These are phyloP conservation scores for Philaenus spumarius DNA, from an alignment of 1,140 invertebrate genomes.

Conservation along the genomic window DNA sequence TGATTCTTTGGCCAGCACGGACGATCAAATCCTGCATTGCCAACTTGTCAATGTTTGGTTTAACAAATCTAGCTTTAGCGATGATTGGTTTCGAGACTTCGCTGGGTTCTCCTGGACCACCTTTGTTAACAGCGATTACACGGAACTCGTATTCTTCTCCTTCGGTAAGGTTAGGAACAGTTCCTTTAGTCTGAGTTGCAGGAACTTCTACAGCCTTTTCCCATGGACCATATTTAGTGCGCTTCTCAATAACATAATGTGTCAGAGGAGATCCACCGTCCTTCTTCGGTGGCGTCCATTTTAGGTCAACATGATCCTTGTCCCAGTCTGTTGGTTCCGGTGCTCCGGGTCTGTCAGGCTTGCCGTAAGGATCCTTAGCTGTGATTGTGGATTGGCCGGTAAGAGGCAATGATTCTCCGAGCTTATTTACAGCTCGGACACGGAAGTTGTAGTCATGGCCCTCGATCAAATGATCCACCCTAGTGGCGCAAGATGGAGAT, in stretches of 20 bases:
- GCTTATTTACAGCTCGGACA: conserved; percentile 88
- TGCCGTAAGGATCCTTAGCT: conserved; percentile 94
- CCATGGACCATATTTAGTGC: conserved; percentile 81
- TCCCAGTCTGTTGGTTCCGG: conserved; percentile 93
- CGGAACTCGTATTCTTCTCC: conserved; percentile 97
- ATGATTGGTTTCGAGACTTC: conserved; percentile 80
- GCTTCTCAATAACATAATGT: conserved; percentile 92
- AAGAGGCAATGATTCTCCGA: conserved; percentile 86
- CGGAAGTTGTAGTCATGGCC: conserved; percentile 94
- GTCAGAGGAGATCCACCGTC: conserved; percentile 89
- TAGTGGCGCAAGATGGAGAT: too few species aligned
- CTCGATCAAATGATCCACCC: conserved; percentile 81
- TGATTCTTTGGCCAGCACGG: conserved; percentile 82
- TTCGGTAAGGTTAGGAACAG: conserved; percentile 78
- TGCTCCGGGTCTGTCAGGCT: conserved; percentile 89
- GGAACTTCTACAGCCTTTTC: conserved; percentile 75
- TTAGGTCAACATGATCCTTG: conserved; percentile 84
- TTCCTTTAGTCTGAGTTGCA: conserved; percentile 66
- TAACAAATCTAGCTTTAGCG: conserved; percentile 73
- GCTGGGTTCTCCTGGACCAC: conserved; percentile 88
- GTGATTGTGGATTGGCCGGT: conserved; percentile 79
- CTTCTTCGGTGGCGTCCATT: conserved; percentile 88
- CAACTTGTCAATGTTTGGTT: conserved; percentile 75
- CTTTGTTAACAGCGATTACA: conserved; percentile 94
- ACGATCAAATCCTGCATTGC: conserved; percentile 81